Base-by-base conservation (phyloP, 35 echinoderm and acorn worm genomes). In the Lytechinus variegatus region DNA sequence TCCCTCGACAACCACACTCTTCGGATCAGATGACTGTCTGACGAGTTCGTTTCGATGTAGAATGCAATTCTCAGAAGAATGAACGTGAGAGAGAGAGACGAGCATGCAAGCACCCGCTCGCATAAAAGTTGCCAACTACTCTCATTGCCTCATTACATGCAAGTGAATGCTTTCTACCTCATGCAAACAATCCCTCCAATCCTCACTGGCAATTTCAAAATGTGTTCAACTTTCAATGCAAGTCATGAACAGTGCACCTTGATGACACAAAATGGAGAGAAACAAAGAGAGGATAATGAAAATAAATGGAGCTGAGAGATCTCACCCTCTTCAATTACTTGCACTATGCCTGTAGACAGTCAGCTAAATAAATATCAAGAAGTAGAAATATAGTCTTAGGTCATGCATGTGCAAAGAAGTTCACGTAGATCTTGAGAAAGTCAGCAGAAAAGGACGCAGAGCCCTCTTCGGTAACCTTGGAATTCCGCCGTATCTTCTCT, bases 381-480 rank as follows among this genome's bases (percentile, higher is more conserved):
- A 79, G 66, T 7, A 79, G 66, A 79, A 79, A 79, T 24, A 79
- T 24, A 79, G 4, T 79, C 19, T 79, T 24, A 79, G n/a, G 66
- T n/a, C 88, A 52, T 90, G 21, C 87, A 88, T 88, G 87, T 88
- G 87, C 10, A 27, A 10, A 9, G 27, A 9, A 44, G 1, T 44
- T 44, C 33, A 2, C 33, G 88, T 90, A 29, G 52, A 4, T 90
- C 52, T 90, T 33, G 88, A 54, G 88, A 90, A 52, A n/a, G 19
- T 24, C 12, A n/a, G 66, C 33, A 44, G 66, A 0, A 6, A 79
- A 24, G 14, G 19, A 79, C 8, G 66, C 16, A 79, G 66, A 79
- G 66, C 66, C 66, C 66, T 79, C 66, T 79, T 79, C 66, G 66
- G 66, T 79, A 79, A 79, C 66, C 66, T 79, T 79, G 66, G 66